phyloP scores from a whole-genome alignment of 2,888 invertebrate genomes.

The Ctenicera cuprea region DNA sequence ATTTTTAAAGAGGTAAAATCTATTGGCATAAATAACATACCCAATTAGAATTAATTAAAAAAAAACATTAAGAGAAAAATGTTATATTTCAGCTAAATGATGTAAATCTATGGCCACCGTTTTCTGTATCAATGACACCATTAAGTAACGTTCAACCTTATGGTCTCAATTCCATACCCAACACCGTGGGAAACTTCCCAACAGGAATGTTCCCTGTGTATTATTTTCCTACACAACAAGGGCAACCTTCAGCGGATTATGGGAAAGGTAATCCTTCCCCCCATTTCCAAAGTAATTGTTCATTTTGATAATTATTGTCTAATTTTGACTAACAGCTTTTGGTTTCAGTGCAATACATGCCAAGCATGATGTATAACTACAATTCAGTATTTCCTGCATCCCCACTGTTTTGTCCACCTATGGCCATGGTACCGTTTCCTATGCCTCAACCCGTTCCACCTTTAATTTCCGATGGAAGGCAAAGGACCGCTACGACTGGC shows the following conservation, averaged over 20 bases:
- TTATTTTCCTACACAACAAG: slow-evolving; percentile 74
- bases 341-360: slow-evolving; percentile 78
- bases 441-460: slow-evolving; percentile 61
- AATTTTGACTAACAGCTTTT: background rate
- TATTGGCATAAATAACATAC: no score
- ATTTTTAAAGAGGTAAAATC: no score
- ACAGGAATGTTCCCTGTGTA: slow-evolving; percentile 75
- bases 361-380: slow-evolving; percentile 78
- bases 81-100: slow-evolving; percentile 66
- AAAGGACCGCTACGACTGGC: slow-evolving; percentile 1
- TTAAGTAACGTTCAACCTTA: slow-evolving; percentile 67
- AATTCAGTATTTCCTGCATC: slow-evolving; percentile 73
- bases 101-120: slow-evolving; percentile 78
- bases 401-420: slow-evolving; percentile 79
- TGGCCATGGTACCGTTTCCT: slow-evolving; percentile 67
- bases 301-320: background rate
- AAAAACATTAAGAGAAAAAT: no score
- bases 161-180: slow-evolving; percentile 60
- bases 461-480: slow-evolving; percentile 51
- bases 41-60: no score
- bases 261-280: slow-evolving; percentile 58
- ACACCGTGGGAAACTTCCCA: slow-evolving; percentile 64
- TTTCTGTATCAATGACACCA: slow-evolving; percentile 74
- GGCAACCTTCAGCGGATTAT: slow-evolving; percentile 64
- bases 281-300: slow-evolving; percentile 57